Evolutionary conservation across 1,140 invertebrate species (phyloP), one percentile per base, ranked within the genome.

Genomic region (Drosophila parabipectinata): DNA sequence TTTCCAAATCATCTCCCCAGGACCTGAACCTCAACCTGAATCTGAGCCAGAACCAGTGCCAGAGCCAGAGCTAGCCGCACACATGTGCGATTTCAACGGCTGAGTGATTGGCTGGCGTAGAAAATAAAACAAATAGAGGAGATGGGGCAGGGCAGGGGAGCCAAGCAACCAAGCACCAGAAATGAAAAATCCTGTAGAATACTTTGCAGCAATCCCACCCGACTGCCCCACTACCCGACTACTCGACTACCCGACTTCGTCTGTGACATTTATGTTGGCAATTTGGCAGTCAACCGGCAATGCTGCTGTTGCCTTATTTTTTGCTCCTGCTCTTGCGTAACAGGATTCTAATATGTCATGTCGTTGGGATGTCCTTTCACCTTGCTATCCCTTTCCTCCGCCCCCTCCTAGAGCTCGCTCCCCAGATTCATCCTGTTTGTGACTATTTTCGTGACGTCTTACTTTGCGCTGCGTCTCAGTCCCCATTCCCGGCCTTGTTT

Each of bases 321-420:
- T 37, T 41, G 53, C 44, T 44, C 15, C 14, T 69, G 71, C 61
- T 57, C 51, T 60, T 77, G 74, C 84, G 82, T 85, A 85, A 87
- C 82, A 87, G 82, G 82, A 85, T 85, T 85, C 82, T 85, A 85
- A 85, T 85, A 85, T 85, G 82, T 85, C 82, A 85, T 85, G 82
- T 85, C 82, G 82, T 45, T 74, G 82, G 77, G 82, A 87, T 84
- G 81, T 87, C 71, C 82, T 85, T 78, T 87, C 82, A 85, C 82
- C 82, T 87, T 61, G 51, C 71, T 39, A 10, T 34, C 32, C 14
- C 53, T 69, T 21, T 28, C 18, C 45, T 56, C 15, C 64, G 9
- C 41, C 34, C 24, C 54, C 8, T 26, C 32, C 28, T 37, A 28
- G 26, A 15, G 53, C 32, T 39, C 59, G 54, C 57, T 37, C 39